Evolutionary conservation across 1,140 invertebrate genomes (phyloP), one percentile per base, ranked within the genome.

Genomic region (Cecropterus lyciades): DNA sequence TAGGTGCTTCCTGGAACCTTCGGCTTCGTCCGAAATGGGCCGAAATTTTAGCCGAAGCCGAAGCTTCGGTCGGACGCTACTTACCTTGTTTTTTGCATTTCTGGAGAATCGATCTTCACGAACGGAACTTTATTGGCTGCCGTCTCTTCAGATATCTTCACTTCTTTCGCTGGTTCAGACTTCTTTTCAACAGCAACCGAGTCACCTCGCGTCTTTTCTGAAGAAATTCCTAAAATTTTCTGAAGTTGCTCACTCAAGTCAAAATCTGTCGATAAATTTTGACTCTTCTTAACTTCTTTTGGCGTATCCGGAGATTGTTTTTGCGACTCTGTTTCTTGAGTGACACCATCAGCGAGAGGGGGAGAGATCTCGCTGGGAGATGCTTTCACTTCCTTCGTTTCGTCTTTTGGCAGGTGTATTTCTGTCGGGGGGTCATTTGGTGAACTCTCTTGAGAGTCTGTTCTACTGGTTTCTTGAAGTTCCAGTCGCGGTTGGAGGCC

Each of bases 31-130:
- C n/a, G n/a, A n/a, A n/a, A n/a, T n/a, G n/a, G n/a, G n/a, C n/a
- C n/a, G n/a, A n/a, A n/a, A n/a, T n/a, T n/a, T n/a, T n/a, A n/a
- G n/a, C n/a, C n/a, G n/a, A n/a, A n/a, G n/a, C n/a, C n/a, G n/a
- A n/a, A n/a, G n/a, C n/a, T n/a, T n/a, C n/a, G n/a, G n/a, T n/a
- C n/a, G n/a, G n/a, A n/a, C n/a, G n/a, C n/a, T n/a, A n/a, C n/a
- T 75, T 73, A 91, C 87, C 89, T 87, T 7, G 82, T 84, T 73
- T 87, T 92, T 45, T 82, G 86, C 27, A 66, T 75, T 71, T 93
- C 92, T 0, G 92, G 92, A 2, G 92, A 93, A 64, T 92, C 91
- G 53, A 93, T 93, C 68, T 93, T 92, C 6, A 93, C 92, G 13
- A 90, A 91, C 0, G 91, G 92, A 24, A 92, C 73, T 72, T 92